Conservation (phyloP, 2,113 vertebrate species). For the Charina bottae region DNA sequence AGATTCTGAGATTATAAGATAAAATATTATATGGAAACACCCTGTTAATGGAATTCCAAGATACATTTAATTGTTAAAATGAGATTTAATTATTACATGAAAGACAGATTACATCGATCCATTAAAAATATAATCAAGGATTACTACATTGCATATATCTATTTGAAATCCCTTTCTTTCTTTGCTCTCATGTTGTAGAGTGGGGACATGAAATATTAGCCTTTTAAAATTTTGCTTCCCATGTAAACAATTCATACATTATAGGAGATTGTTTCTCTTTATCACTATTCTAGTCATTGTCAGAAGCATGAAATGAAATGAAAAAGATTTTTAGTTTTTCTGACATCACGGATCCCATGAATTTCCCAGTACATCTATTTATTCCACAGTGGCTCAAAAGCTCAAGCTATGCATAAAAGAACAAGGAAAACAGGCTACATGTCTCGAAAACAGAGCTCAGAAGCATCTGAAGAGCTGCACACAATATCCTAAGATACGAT, state of each 20-base stretch:
- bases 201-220: background rate
- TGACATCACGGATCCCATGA: conserved; percentile 35
- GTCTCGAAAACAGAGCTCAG: conserved; percentile 43
- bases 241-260: conserved; percentile 24
- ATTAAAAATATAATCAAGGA: background rate
- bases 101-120: background rate
- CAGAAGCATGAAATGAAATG: background rate
- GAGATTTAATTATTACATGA: background rate
- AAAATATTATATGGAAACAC: conserved; percentile 14
- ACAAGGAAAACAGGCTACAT: rapidly evolving
- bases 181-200: background rate
- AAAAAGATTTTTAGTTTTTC: background rate
- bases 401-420: conserved; percentile 48
- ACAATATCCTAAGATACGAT: conserved; percentile 47
- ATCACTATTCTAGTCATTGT: conserved; percentile 26
- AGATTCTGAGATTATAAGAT: background rate
- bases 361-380: conserved; percentile 18
- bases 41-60: background rate
- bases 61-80: background rate
- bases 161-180: background rate
- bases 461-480: conserved; percentile 41
- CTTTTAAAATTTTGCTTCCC: conserved; percentile 34
- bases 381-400: conserved; percentile 44
- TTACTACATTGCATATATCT: background rate
- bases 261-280: conserved; percentile 44